Evolutionary conservation across 2,797 vertebrate species (phyloP), one percentile per base, ranked within the genome.

Genomic region (Zalophus californianus): DNA sequence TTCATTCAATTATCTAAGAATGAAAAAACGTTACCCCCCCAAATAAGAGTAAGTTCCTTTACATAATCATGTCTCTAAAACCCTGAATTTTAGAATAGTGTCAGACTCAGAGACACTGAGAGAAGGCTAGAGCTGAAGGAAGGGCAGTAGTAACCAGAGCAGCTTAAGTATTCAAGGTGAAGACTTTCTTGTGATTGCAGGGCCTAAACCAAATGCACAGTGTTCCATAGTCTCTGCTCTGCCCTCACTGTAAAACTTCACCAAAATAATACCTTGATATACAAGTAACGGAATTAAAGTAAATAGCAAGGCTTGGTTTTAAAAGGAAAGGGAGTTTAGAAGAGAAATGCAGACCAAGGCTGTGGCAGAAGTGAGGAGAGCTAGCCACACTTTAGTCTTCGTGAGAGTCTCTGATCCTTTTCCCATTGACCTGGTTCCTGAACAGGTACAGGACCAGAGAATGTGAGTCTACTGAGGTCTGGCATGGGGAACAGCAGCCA

Each of bases 311-410:
- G 9, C 32, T 58, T 84, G 9, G 82, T 84, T 77, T 84, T 29
- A n/a, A 89, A 70, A 73, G 35, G 18, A 90, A 90, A 91, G 50
- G 1, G 75, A 16, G 10, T 66, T 87, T 72, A 60, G n/a, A 86
- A 62, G 20, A 86, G 18, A 77, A 87, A 48, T 15, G 14, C 4
- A 78, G 12, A 41, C 0, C 4, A 29, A 58, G 4, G 16, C 52
- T n/a, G 9, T 62, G 4, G 2, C 2, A 23, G 38, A 35, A 38
- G 3, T 35, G 10, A 29, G 5, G 18, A 66, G 35, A 85, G 3
- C 11, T 13, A 10, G 27, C 48, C 27, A 6, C 3, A 27, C 4
- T 4, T 11, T 25, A 20, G 54, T 16, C 38, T 66, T n/a, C 10
- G 3, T 38, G 32, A 66, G 32, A 64, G 23, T 4, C 23, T 54